Percentiles rank a stretch among this genome's conserved stretches.
Conservation (phyloP, 2,797 vertebrate genomes). For the Sebastes paucispinis region DNA sequence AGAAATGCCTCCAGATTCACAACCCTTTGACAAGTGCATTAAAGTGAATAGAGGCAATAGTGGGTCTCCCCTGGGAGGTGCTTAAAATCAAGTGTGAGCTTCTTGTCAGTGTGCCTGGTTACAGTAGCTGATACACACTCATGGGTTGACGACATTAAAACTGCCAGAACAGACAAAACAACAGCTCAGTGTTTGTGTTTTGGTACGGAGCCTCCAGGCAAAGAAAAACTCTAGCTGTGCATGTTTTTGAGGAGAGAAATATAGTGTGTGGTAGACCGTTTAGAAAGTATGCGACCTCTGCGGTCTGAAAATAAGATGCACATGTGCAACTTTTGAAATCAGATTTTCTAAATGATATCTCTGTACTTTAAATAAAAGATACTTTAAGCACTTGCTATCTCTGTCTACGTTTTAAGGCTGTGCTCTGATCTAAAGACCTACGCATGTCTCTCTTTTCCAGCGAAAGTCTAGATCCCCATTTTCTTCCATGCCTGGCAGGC, state of each 20-base stretch:
- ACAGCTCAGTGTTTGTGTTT: neutral
- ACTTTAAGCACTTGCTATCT: neutral
- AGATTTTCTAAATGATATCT: neutral
- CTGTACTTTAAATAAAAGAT: neutral
- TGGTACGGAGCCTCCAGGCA: neutral
- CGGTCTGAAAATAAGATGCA: neutral
- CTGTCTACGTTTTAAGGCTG: neutral
- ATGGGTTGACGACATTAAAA: conserved; percentile 29
- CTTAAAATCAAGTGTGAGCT: conserved; percentile 33
- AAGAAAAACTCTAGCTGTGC: neutral
- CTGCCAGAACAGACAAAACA: conserved; percentile 19
- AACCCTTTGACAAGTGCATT: conserved; percentile 6
- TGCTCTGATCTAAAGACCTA: conserved; percentile 17
- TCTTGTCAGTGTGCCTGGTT: conserved; percentile 23
- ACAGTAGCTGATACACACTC: conserved; percentile 26
- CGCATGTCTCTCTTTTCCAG: conserved; percentile 12
- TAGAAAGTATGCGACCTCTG: neutral
- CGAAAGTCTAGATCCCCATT: neutral
- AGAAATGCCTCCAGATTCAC: neutral
- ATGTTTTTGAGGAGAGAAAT: neutral
- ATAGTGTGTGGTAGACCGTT: neutral
- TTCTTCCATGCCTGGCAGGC: conserved; percentile 17
- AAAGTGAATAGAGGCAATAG: conserved; percentile 20
- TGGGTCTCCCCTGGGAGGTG: conserved; percentile 20
- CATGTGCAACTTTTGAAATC: neutral